Percentiles rank a stretch among this genome's conserved stretches.
These are phyloP conservation scores for Nycticorax nycticorax DNA, from an alignment of 2,113 vertebrate species.

Conservation along the genomic window DNA sequence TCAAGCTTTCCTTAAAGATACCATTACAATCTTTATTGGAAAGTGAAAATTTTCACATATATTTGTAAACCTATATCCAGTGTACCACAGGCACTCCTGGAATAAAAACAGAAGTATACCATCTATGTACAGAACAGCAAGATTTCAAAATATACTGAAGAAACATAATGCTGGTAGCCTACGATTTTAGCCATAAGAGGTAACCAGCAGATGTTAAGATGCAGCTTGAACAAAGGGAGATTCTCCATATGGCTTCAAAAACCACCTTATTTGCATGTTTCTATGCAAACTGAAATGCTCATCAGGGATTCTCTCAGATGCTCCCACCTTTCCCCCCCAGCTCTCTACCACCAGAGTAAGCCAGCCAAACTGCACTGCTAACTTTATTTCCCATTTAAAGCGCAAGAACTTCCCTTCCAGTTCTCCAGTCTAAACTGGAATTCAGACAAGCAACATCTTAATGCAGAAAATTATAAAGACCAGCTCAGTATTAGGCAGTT, in stretches of 20 bases:
- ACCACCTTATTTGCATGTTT: background rate
- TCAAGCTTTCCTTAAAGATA: background rate
- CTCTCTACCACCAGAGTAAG: background rate
- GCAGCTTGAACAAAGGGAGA: background rate
- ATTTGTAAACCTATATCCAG: background rate
- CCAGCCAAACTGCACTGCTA: background rate
- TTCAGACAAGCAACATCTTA: background rate
- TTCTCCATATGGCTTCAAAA: background rate
- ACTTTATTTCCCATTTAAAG: background rate
- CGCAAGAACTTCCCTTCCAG: background rate
- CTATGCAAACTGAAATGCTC: background rate
- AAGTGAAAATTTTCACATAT: rapidly evolving
- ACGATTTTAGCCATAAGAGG: background rate
- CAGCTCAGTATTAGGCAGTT: background rate
- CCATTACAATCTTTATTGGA: background rate
- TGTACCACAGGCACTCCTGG: background rate
- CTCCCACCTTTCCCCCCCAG: background rate
- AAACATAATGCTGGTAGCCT: background rate
- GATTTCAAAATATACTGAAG: background rate
- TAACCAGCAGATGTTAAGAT: background rate
- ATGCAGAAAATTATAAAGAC: no score
- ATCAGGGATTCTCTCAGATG: background rate
- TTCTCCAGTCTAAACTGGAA: background rate
- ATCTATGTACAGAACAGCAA: background rate
- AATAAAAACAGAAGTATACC: background rate